Evolutionary conservation across 1,140 invertebrate genomes (phyloP).

Genomic region (Bursaphelenchus mucronatus): DNA sequence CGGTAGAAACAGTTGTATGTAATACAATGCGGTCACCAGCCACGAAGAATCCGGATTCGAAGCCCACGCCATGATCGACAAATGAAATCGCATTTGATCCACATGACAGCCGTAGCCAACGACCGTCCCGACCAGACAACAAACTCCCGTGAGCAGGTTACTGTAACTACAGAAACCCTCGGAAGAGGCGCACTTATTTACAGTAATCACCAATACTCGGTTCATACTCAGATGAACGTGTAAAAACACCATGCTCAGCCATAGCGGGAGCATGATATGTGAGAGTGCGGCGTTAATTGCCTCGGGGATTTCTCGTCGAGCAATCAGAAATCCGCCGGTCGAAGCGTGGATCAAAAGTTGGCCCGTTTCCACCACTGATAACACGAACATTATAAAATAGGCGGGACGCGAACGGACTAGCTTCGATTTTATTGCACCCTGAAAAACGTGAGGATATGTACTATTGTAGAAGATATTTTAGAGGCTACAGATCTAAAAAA

Average conservation of each 20-base stretch:
- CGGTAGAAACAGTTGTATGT: constrained; percentile 3
- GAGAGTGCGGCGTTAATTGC: not conserved
- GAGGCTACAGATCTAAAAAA: not conserved
- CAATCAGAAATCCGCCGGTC: not conserved
- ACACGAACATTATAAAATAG: not conserved
- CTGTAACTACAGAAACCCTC: not conserved
- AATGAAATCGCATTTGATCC: constrained; percentile 17
- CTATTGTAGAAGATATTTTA: too few relatives aligned
- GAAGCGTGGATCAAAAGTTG: constrained; percentile 13
- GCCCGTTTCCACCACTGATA: constrained; percentile 1
- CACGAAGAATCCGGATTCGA: not conserved
- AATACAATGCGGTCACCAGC: not conserved
- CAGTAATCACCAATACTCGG: not conserved
- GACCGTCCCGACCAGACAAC: not conserved
- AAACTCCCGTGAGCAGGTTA: constrained; percentile 1
- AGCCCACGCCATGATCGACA: constrained; percentile 1
- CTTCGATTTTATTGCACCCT: not conserved
- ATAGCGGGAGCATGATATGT: constrained; percentile 10
- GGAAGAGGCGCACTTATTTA: not conserved
- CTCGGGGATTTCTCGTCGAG: not conserved
- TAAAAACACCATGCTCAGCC: constrained; percentile 8
- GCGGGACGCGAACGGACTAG: constrained; percentile 1
- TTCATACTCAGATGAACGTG: constrained; percentile 12
- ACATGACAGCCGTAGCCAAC: not conserved
- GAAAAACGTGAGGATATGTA: not conserved